Base-by-base conservation (phyloP, 2,888 invertebrate genomes). In the Epistrophe grossulariae region DNA sequence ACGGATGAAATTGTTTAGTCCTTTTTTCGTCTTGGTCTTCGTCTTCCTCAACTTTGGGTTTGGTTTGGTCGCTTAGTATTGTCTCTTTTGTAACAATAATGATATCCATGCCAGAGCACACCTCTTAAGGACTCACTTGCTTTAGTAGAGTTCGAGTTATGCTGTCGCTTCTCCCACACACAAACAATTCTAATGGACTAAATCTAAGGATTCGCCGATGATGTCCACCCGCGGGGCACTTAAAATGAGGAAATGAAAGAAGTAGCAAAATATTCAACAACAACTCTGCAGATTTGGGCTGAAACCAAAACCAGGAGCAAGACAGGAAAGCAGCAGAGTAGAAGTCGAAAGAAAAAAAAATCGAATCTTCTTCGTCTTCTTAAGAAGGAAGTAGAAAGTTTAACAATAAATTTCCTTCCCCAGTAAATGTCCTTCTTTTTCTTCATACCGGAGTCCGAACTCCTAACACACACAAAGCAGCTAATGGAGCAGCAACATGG, bases 1-100 rank as follows among this genome's bases (percentile, higher is more conserved):
- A 87, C 85, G 85, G 85, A 87, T 87, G 85, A 87, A 82, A 87
- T 87, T 82, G 79, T 76, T 83, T 79, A 87, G 87, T 83, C 87
- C 82, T 82, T 79, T 78, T 70, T 40, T 52, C 13, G 19, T 28
- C 0, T 52, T 31, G 10, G 35, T 38, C 8, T 38, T 57, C 60
- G 68, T 59, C 43, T 71, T 48, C 31, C 55, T 74, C 38, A 11
- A 17, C 59, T 38, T 60, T 13, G 19, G 68, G 62, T 64, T 60
- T 7, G 35, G 62, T 55, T 64, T 79, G 70, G 77, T 85, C 48
- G 50, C 48, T 68, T 78, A 64, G 72, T 82, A 72, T 68, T 68
- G 64, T 78, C 73, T 85, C 64, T 84, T 76, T 76, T 87, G 74
- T 82, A 79, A 79, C 83, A 83, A 72, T 87, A 87, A 87, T 87